A percentile compares a stretch with the other conserved stretches of the same genome.
Conservation (phyloP, 2,113 vertebrate species). For the Ornithorhynchus anatinus region DNA sequence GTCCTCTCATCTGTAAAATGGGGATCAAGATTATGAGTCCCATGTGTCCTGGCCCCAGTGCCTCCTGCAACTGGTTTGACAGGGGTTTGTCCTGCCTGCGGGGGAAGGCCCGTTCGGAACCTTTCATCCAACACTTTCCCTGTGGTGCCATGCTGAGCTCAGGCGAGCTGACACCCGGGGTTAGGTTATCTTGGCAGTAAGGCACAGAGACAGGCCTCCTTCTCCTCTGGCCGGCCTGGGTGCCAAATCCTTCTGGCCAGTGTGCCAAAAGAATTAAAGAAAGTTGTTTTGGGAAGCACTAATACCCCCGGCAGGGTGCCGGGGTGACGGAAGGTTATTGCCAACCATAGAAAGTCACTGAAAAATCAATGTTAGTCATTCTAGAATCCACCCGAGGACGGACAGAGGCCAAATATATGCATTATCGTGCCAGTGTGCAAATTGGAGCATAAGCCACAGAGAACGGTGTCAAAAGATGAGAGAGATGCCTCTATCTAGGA, state of each 20-base stretch:
- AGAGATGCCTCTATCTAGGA: background rate
- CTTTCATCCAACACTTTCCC: no score
- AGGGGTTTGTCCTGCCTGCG: no score
- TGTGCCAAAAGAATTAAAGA: slow-evolving; percentile 22
- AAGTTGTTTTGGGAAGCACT: background rate
- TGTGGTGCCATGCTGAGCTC: no score
- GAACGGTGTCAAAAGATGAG: background rate
- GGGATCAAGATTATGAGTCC: no score
- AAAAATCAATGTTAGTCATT: slow-evolving; percentile 24
- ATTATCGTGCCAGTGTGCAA: background rate
- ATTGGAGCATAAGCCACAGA: background rate
- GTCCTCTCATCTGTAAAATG: no score
- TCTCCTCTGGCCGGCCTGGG: slow-evolving; percentile 13
- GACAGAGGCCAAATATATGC: background rate
- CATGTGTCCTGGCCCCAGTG: no score
- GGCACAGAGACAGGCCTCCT: slow-evolving; percentile 1
- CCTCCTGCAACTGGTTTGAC: no score
- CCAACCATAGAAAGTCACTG: background rate
- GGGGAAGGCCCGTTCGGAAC: background rate
- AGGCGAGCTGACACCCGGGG: slow-evolving; percentile 18
- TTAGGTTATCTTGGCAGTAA: slow-evolving; percentile 18
- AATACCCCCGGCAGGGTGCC: background rate
- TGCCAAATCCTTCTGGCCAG: slow-evolving; percentile 18
- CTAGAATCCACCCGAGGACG: background rate
- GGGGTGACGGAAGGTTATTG: slow-evolving; percentile 17